Conservation (phyloP, 2,888 invertebrate species). For the Papilio gigon region DNA sequence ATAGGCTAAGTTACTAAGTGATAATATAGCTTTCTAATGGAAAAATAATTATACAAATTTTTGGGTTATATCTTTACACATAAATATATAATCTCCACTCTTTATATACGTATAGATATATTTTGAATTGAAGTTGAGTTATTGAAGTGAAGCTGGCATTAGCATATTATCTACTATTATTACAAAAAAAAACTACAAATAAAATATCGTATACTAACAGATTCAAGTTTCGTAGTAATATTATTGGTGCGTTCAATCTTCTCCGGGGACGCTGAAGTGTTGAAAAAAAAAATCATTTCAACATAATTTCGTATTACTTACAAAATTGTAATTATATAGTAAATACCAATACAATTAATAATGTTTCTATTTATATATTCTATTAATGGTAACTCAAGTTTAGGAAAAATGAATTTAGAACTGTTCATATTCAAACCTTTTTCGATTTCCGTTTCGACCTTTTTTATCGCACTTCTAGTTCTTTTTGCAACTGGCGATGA, state of each 20-base stretch:
- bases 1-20: no score
- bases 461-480: constrained; percentile 55
- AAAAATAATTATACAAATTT: no score
- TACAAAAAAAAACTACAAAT: neutral
- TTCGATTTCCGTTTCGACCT: constrained; percentile 44
- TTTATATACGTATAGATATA: no score
- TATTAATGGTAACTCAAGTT: no score
- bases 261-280: constrained; percentile 43
- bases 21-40: no score
- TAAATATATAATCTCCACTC: no score
- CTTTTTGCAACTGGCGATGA: constrained; percentile 57
- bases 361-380: no score
- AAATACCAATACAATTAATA: no score
- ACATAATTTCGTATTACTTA: no score
- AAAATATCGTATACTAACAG: constrained; percentile 41
- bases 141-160: neutral
- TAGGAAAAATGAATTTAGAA: neutral
- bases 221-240: constrained; percentile 35
- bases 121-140: no score
- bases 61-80: no score
- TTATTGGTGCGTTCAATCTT: constrained; percentile 38
- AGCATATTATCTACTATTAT: neutral
- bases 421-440: constrained; percentile 29
- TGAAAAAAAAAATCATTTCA: neutral
- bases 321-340: no score